phyloP scores from a whole-genome alignment of 1,140 invertebrate genomes.

The Aradophagus sp. region DNA sequence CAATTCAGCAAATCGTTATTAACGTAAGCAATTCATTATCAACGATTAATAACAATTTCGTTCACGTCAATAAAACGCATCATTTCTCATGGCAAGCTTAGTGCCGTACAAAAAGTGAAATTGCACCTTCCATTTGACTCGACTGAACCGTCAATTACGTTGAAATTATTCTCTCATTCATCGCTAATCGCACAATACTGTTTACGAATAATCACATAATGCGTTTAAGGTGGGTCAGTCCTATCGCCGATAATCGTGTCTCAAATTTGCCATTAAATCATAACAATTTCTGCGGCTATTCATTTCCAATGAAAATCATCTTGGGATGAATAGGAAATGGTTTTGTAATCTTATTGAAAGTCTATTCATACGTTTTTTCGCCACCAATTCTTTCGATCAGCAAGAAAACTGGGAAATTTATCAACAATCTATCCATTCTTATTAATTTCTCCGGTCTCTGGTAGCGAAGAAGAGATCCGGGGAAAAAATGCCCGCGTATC shows the following conservation, averaged over 20 bases:
- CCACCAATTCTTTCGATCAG: slow-evolving; percentile 3
- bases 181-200: slow-evolving; percentile 22
- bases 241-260: slow-evolving; percentile 24
- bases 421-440: slow-evolving; percentile 32
- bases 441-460: slow-evolving; percentile 22
- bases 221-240: slow-evolving; percentile 24
- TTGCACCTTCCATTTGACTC: slow-evolving; percentile 8
- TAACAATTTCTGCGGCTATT: slow-evolving; percentile 32
- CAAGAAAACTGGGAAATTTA: slow-evolving; percentile 24
- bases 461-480: not conserved
- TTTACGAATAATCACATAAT: slow-evolving; percentile 25
- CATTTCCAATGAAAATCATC: slow-evolving; percentile 28
- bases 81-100: slow-evolving; percentile 16
- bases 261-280: slow-evolving; percentile 38
- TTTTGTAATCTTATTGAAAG: slow-evolving; percentile 33
- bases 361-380: slow-evolving; percentile 32
- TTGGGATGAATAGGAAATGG: slow-evolving; percentile 36
- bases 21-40: not conserved
- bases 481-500: slow-evolving; percentile 7
- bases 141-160: slow-evolving; percentile 18
- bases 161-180: slow-evolving; percentile 20
- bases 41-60: slow-evolving; percentile 4
- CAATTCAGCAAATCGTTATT: too few relatives aligned
- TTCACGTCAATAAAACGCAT: slow-evolving; percentile 4
- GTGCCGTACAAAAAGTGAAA: slow-evolving; percentile 13